phyloP scores from a whole-genome alignment of 2,888 invertebrate genomes.

The Luperina testacea region DNA sequence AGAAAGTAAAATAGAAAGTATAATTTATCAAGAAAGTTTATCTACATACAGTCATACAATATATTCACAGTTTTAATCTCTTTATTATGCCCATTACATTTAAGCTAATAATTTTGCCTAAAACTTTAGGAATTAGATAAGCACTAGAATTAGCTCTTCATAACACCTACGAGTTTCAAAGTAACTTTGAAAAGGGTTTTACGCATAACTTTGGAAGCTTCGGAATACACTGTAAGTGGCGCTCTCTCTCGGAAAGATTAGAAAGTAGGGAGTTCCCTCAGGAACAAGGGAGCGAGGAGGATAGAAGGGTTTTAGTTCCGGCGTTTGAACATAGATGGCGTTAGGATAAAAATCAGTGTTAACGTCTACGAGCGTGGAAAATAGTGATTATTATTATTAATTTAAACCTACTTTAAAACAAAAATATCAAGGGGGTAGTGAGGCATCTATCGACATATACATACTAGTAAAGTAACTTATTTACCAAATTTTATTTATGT shows the following conservation, averaged over 20 bases:
- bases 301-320: slow-evolving; percentile 63
- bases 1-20: not conserved
- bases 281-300: slow-evolving; percentile 56
- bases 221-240: slow-evolving; percentile 45
- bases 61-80: slow-evolving; percentile 21
- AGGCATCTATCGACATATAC: not conserved
- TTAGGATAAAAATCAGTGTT: slow-evolving; percentile 13
- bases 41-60: not conserved
- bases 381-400: not conserved
- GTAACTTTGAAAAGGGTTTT: slow-evolving; percentile 28
- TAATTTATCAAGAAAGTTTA: not conserved
- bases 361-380: not conserved
- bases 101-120: slow-evolving; percentile 15
- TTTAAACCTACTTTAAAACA: not conserved
- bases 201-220: not conserved
- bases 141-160: slow-evolving; percentile 18
- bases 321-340: slow-evolving; percentile 74
- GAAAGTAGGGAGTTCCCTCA: slow-evolving; percentile 68
- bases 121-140: slow-evolving; percentile 33
- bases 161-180: slow-evolving; percentile 23
- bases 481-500: not conserved
- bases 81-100: slow-evolving; percentile 30
- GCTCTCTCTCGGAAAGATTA: slow-evolving; percentile 67
- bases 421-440: not conserved
- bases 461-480: not conserved